These are phyloP conservation scores for Phyllotreta cruciferae DNA, from an alignment of 2,888 invertebrate genomes.

Conservation along the genomic window DNA sequence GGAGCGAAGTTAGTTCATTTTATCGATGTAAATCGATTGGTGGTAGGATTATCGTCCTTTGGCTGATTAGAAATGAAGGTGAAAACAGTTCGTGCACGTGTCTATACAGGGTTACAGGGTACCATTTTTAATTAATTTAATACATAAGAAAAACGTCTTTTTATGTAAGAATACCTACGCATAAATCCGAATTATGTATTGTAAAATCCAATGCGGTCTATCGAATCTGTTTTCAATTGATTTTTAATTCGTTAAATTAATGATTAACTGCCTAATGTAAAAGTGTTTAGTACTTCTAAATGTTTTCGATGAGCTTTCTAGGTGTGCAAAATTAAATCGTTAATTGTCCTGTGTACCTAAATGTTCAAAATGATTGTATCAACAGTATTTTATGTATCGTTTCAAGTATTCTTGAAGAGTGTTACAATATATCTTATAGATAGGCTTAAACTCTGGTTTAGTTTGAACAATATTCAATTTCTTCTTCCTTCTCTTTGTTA, in stretches of 20 bases:
- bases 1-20: not conserved
- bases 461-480: too few species aligned
- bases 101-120: conserved; percentile 3
- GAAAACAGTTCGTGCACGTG: conserved; percentile 6
- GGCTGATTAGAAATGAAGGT: conserved; percentile 22
- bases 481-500: too few species aligned
- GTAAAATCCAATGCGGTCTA: not conserved
- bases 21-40: conserved; percentile 5
- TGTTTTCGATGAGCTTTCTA: not conserved
- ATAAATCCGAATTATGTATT: not conserved
- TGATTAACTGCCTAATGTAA: conserved; percentile 12
- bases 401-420: too few species aligned
- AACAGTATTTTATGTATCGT: too few species aligned
- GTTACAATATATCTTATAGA: too few species aligned
- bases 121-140: too few species aligned
- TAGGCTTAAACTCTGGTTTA: too few species aligned
- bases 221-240: conserved; percentile 11
- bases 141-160: too few species aligned
- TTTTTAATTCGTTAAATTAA: conserved; percentile 17
- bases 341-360: not conserved
- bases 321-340: not conserved
- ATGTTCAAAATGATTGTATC: not conserved
- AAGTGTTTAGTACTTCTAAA: conserved; percentile 15
- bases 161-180: too few species aligned
- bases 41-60: conserved; percentile 13